These are phyloP conservation scores for Drosophila athabasca DNA, from an alignment of 1,140 invertebrate genomes.

Conservation along the genomic window DNA sequence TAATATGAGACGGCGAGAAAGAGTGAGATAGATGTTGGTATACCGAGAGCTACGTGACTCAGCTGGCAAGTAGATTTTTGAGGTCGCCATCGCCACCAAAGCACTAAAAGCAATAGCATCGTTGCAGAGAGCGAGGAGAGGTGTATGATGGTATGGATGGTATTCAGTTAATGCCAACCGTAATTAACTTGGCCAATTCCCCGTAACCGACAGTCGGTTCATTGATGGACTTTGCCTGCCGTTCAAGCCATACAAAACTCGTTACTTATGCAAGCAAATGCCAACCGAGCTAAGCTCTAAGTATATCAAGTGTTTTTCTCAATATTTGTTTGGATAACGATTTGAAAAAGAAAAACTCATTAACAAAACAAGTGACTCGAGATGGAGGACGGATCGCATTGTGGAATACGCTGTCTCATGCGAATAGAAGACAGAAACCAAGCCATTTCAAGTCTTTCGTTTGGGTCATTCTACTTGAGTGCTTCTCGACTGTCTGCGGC, in stretches of 20 bases:
- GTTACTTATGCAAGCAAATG: conserved; percentile 32
- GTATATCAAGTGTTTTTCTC: conserved; percentile 5
- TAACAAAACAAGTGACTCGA: conserved; percentile 13
- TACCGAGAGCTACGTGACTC: conserved; percentile 26
- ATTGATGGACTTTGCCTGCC: conserved; percentile 41
- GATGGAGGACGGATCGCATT: not conserved
- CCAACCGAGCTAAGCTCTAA: conserved; percentile 3
- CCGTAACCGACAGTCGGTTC: conserved; percentile 14
- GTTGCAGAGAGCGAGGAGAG: not conserved
- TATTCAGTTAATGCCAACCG: conserved; percentile 29
- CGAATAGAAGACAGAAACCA: conserved; percentile 15
- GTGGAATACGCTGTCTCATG: conserved; percentile 12
- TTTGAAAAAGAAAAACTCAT: conserved; percentile 3
- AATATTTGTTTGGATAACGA: conserved; percentile 4
- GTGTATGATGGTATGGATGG: not conserved
- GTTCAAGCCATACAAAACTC: conserved; percentile 35
- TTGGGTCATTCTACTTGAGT: conserved; percentile 41
- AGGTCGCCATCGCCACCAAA: conserved; percentile 25
- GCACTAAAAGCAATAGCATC: no score
- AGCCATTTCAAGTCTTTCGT: conserved; percentile 29
- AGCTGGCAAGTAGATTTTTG: conserved; percentile 36
- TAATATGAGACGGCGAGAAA: no score
- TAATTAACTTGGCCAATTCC: conserved; percentile 48
- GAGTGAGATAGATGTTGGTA: conserved; percentile 9
- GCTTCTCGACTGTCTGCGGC: conserved; percentile 23